Evolutionary conservation across 2,797 vertebrate genomes (phyloP).

Genomic region (Acrocephalus scirpaceus): DNA sequence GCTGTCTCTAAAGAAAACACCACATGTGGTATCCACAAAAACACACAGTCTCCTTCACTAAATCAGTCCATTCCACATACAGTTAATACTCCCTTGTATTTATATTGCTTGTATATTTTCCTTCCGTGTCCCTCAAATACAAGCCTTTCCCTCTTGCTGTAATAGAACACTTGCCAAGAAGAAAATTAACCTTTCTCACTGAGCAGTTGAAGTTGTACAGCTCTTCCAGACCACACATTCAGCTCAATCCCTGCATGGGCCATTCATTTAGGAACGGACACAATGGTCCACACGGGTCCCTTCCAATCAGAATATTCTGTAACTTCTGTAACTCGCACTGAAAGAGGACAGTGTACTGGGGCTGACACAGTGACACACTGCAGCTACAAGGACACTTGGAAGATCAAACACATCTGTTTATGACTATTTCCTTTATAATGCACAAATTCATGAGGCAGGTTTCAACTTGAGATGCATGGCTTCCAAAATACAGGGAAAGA

Average conservation of each 20-base stretch:
- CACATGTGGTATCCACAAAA: neutral
- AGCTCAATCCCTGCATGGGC: neutral
- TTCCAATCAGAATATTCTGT: neutral
- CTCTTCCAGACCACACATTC: conserved; percentile 24
- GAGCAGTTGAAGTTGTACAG: neutral
- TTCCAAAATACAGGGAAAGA: conserved; percentile 1
- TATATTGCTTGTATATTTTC: neutral
- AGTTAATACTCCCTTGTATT: neutral
- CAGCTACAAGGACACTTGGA: neutral
- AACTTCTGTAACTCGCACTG: rapidly evolving
- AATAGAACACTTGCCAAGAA: neutral
- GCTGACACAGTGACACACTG: neutral
- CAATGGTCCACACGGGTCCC: neutral
- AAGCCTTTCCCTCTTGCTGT: neutral
- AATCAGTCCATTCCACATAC: neutral
- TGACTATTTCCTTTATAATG: neutral
- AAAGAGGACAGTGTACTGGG: neutral
- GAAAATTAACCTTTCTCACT: neutral
- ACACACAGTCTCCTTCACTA: neutral
- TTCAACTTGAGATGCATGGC: neutral
- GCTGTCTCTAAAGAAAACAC: neutral
- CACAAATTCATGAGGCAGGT: neutral
- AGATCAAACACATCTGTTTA: neutral
- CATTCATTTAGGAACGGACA: neutral
- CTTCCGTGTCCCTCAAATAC: neutral